These are phyloP conservation scores for Toxotes chatareus DNA, from an alignment of 2,113 vertebrate genomes.

Conservation along the genomic window DNA sequence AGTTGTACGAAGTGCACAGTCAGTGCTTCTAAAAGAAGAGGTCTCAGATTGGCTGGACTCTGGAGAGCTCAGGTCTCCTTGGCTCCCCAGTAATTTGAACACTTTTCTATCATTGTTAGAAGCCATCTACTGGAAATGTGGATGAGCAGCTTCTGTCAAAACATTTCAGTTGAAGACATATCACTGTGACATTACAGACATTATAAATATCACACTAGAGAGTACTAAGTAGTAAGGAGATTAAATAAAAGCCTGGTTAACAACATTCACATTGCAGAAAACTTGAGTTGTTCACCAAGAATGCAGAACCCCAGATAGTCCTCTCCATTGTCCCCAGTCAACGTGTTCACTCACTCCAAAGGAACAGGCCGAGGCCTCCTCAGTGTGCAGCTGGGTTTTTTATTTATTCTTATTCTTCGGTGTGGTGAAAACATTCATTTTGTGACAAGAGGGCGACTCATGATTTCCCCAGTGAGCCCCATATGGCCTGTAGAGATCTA, in stretches of 20 bases:
- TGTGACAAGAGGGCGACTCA: conserved; percentile 39
- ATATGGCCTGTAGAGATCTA: conserved; percentile 69
- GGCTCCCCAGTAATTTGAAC: too few species aligned
- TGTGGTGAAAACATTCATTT: conserved; percentile 41
- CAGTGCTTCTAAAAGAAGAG: too few species aligned
- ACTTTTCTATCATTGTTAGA: too few species aligned
- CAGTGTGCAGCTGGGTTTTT: background rate
- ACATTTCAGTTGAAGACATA: background rate
- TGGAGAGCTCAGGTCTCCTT: too few species aligned
- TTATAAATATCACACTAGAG: background rate
- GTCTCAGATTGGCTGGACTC: too few species aligned
- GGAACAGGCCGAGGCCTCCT: conserved; percentile 6
- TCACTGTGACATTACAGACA: background rate
- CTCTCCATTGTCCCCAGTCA: conserved; percentile 17
- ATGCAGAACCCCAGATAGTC: background rate
- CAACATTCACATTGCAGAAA: background rate
- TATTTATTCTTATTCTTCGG: conserved; percentile 14
- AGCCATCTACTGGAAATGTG: background rate
- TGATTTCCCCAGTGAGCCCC: conserved; percentile 83
- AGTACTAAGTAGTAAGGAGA: background rate
- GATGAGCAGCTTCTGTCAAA: background rate
- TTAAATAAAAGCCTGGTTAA: background rate
- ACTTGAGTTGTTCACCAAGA: conserved; percentile 17
- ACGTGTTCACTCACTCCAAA: conserved; percentile 1
- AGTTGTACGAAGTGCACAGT: too few species aligned